phyloP scores from a whole-genome alignment of 2,888 invertebrate species.

The Caradrina clavipalpis region DNA sequence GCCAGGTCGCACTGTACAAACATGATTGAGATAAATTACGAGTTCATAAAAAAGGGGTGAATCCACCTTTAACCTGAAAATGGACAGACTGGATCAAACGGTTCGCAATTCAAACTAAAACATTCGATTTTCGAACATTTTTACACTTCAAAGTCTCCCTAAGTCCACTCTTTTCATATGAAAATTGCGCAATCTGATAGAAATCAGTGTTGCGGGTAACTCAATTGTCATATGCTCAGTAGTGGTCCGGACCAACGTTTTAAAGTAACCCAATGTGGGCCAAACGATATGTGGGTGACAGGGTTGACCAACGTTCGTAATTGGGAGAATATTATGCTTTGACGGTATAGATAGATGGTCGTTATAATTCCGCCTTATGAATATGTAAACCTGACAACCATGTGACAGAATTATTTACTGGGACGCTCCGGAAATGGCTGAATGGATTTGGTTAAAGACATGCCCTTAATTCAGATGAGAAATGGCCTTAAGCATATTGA shows the following conservation, averaged over 20 bases:
- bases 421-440: not conserved
- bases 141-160: constrained; percentile 6
- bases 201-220: constrained; percentile 44
- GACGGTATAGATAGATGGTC: constrained; percentile 1
- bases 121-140: not conserved
- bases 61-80: not conserved
- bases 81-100: not conserved
- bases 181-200: constrained; percentile 45
- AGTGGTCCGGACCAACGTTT: constrained; percentile 39
- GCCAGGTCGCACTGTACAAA: too few relatives aligned
- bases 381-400: constrained; percentile 16
- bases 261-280: constrained; percentile 54
- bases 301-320: constrained; percentile 39
- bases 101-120: not conserved
- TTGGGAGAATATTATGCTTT: constrained; percentile 18
- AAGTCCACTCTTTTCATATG: constrained; percentile 23
- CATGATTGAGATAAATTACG: not conserved
- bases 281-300: constrained; percentile 17
- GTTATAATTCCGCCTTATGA: constrained; percentile 21
- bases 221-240: constrained; percentile 42
- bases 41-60: not conserved
- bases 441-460: not conserved
- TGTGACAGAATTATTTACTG: constrained; percentile 40
- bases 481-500: not conserved
- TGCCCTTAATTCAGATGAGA: not conserved